Evolutionary conservation across 2,797 vertebrate genomes (phyloP).

Genomic region (Cossypha caffra): DNA sequence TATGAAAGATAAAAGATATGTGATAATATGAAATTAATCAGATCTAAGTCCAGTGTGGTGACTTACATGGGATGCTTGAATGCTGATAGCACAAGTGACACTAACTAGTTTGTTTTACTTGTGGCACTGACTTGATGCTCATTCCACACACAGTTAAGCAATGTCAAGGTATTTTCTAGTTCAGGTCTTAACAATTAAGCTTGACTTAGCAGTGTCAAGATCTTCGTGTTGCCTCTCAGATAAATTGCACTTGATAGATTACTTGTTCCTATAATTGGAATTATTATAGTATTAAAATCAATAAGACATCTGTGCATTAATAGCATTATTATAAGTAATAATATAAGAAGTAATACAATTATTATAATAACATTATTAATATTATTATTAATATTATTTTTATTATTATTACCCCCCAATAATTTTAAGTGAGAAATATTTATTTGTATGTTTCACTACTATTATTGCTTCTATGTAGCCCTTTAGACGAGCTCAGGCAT

Average conservation of each 20-base stretch:
- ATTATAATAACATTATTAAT: not conserved
- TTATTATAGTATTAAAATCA: not conserved
- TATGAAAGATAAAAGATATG: not conserved
- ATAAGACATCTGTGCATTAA: not conserved
- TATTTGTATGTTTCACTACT: not conserved
- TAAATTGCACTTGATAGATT: not conserved
- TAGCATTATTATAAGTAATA: not conserved
- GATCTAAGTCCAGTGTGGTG: not conserved
- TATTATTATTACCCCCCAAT: rapidly evolving
- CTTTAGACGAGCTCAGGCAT: not conserved
- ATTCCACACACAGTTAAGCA: not conserved
- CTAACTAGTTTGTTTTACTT: not conserved
- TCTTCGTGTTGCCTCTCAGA: not conserved
- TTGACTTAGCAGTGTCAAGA: no score
- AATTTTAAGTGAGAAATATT: not conserved
- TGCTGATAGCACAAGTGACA: not conserved
- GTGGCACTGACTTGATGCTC: not conserved
- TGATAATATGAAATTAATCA: not conserved
- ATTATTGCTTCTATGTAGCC: not conserved
- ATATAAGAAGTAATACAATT: not conserved
- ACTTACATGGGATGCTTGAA: not conserved
- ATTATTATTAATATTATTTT: not conserved
- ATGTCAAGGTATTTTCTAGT: not conserved
- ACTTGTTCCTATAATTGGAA: not conserved
- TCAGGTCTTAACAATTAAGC: not conserved